These are phyloP conservation scores for Cichladusa arquata DNA, from an alignment of 2,113 vertebrate genomes.

Conservation along the genomic window DNA sequence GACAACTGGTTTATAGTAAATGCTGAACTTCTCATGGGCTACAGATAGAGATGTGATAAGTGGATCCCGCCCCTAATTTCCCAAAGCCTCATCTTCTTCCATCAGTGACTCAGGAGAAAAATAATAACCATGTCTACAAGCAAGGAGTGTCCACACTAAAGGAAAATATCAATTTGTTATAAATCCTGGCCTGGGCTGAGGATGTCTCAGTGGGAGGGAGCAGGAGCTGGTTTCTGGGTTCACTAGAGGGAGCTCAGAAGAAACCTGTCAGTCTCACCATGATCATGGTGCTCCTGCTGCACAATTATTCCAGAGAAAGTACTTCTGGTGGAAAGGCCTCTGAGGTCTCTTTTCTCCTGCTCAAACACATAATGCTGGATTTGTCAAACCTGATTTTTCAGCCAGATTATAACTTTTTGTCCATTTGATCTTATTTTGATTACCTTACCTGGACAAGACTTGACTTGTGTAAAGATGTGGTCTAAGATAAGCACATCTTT, in stretches of 20 bases:
- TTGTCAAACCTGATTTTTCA: neutral
- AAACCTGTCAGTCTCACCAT: neutral
- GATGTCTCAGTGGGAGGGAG: neutral
- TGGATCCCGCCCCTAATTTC: neutral
- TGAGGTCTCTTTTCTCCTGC: neutral
- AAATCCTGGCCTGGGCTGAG: neutral
- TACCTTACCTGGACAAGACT: neutral
- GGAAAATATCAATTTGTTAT: neutral
- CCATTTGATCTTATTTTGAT: neutral
- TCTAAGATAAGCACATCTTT: neutral
- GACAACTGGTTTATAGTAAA: neutral
- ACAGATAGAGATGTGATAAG: neutral
- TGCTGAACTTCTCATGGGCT: neutral
- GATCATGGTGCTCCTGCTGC: neutral
- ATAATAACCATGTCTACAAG: neutral
- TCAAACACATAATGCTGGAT: neutral
- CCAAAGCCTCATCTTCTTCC: neutral
- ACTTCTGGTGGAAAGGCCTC: neutral
- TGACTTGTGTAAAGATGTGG: neutral
- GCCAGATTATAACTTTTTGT: neutral
- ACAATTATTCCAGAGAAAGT: neutral
- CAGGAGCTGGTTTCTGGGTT: neutral
- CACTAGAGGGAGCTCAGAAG: constrained; percentile 66
- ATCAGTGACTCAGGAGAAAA: neutral
- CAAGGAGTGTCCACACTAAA: neutral